Percentiles rank a stretch among this genome's conserved stretches.
These are phyloP conservation scores for Parnassius orleans DNA, from an alignment of 2,888 invertebrate genomes.

Conservation along the genomic window DNA sequence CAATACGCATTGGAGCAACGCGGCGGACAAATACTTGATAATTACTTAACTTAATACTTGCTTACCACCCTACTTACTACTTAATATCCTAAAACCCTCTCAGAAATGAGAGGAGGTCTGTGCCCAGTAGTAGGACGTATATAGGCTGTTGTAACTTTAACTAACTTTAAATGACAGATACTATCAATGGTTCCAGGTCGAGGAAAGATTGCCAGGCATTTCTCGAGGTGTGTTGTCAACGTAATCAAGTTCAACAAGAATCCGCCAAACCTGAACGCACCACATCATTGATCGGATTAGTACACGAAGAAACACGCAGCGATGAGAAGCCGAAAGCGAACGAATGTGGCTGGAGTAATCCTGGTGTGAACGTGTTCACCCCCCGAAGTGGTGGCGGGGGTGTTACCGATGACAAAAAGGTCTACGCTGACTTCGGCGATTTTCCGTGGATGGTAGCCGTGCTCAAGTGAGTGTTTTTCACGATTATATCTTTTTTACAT, in stretches of 20 bases:
- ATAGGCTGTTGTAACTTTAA: too few species aligned
- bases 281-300: not conserved
- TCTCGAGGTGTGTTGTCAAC: constrained; percentile 4
- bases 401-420: constrained; percentile 67
- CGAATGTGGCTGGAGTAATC: constrained; percentile 84
- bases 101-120: too few species aligned
- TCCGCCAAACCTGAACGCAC: not conserved
- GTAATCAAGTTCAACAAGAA: not conserved
- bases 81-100: too few species aligned
- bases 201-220: not conserved
- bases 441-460: constrained; percentile 93
- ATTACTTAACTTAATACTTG: too few species aligned
- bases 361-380: constrained; percentile 83
- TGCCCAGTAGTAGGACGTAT: too few species aligned
- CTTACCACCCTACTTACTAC: too few species aligned
- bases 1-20: too few species aligned
- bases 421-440: constrained; percentile 86
- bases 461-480: constrained; percentile 58
- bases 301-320: too few species aligned
- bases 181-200: too few species aligned
- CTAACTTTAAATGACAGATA: too few species aligned
- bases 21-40: too few species aligned
- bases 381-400: constrained; percentile 61
- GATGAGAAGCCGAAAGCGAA: not conserved
- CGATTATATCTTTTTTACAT: too few species aligned